Conservation (phyloP, 2,113 vertebrate genomes). For the Lathamus discolor region DNA sequence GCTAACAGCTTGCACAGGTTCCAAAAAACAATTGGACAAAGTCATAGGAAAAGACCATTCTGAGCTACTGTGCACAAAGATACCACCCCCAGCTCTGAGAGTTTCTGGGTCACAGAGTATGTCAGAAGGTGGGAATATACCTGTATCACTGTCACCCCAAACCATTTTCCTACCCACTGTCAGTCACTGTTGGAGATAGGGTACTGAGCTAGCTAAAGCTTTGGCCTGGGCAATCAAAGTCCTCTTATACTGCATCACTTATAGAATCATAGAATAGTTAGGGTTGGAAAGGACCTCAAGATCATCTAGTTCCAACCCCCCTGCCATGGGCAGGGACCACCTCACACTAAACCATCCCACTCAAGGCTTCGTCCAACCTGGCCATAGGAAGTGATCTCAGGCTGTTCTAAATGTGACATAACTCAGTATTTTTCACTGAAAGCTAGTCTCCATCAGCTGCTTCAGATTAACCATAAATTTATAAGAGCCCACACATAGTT, state of each 20-base stretch:
- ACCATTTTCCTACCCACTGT: neutral
- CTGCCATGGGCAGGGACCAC: no score
- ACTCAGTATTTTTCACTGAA: neutral
- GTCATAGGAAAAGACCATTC: neutral
- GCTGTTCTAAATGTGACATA: neutral
- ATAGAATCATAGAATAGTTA: no score
- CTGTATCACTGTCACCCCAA: neutral
- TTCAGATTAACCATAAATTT: neutral
- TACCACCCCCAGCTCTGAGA: neutral
- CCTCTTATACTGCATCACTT: neutral
- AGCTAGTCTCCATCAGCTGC: neutral
- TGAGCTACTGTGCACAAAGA: neutral
- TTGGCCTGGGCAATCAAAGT: neutral
- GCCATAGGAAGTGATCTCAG: neutral
- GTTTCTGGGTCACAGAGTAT: neutral
- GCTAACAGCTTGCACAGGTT: neutral
- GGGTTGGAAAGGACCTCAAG: no score
- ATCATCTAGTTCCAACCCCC: no score
- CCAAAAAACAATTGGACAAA: neutral
- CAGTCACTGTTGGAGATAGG: neutral
- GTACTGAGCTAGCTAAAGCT: neutral
- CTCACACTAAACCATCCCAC: no score
- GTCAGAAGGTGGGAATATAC: neutral
- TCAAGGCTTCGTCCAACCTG: no score
- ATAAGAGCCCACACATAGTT: neutral